A percentile compares a stretch with the other conserved stretches of the same genome.
Evolutionary conservation across 2,113 vertebrate genomes (phyloP).

Genomic region (Lates calcarifer): DNA sequence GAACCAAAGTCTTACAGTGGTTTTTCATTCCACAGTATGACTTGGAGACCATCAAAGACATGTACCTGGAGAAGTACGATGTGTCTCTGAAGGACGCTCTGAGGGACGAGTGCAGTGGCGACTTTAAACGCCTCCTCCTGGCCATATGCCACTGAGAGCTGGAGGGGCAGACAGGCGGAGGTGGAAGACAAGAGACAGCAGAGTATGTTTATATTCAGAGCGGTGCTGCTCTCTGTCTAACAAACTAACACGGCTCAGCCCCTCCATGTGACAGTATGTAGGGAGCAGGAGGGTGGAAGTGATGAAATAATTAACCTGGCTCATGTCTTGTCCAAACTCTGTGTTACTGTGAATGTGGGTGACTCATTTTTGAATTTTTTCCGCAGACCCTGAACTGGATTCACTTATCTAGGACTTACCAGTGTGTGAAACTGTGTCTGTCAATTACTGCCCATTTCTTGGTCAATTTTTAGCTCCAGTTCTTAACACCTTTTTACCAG

Average conservation of each 20-base stretch:
- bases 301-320: not conserved
- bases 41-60: conserved; percentile 87
- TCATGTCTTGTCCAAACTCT: conserved; percentile 11
- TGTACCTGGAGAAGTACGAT: conserved; percentile 88
- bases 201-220: not conserved
- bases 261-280: conserved; percentile 19
- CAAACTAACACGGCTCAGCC: conserved; percentile 56
- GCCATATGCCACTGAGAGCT: conserved; percentile 82
- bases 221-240: conserved; percentile 44
- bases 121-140: conserved; percentile 87
- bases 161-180: not conserved
- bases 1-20: no score
- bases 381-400: not conserved
- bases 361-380: conserved; percentile 33
- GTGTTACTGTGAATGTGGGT: not conserved
- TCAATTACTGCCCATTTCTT: conserved; percentile 45
- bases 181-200: conserved; percentile 3
- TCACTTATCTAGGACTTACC: not conserved
- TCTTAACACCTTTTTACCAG: conserved; percentile 37
- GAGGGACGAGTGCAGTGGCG: conserved; percentile 83
- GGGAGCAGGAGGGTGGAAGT: conserved; percentile 34
- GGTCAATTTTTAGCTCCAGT: conserved; percentile 14
- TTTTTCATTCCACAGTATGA: conserved; percentile 72
- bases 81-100: conserved; percentile 86
- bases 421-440: conserved; percentile 2